phyloP scores from a whole-genome alignment of 2,113 vertebrate species.

The Turnix velox region DNA sequence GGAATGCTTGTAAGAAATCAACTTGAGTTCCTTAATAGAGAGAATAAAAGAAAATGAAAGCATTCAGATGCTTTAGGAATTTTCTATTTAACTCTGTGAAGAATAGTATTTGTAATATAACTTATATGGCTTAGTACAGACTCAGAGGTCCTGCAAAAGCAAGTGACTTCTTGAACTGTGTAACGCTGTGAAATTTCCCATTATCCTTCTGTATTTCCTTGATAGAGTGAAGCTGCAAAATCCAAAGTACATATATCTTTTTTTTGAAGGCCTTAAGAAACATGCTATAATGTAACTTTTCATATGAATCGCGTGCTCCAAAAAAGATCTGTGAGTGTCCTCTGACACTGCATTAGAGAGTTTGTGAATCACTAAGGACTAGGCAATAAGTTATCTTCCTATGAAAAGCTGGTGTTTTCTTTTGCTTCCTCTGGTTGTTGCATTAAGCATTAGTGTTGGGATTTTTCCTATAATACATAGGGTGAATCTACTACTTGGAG shows the following conservation, averaged over 20 bases:
- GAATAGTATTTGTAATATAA: neutral
- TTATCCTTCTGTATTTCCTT: neutral
- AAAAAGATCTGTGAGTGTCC: neutral
- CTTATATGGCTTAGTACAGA: neutral
- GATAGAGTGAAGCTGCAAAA: neutral
- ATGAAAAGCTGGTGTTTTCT: neutral
- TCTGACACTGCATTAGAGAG: neutral
- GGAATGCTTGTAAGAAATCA: neutral
- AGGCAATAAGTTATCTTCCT: neutral
- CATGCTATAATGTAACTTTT: neutral
- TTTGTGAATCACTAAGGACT: neutral
- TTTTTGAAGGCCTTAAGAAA: neutral
- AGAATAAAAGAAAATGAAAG: neutral
- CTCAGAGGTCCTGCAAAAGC: neutral
- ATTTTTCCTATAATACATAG: neutral
- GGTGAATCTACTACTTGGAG: neutral
- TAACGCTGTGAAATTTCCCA: neutral
- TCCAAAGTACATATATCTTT: neutral
- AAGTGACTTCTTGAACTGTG: neutral
- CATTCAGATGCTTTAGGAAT: neutral
- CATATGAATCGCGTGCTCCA: accelerated
- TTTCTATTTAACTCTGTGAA: neutral
- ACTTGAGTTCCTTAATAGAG: neutral
- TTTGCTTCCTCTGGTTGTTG: neutral
- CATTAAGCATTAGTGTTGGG: neutral